Conservation (phyloP, 1,140 invertebrate genomes). For the Conus betulinus region DNA sequence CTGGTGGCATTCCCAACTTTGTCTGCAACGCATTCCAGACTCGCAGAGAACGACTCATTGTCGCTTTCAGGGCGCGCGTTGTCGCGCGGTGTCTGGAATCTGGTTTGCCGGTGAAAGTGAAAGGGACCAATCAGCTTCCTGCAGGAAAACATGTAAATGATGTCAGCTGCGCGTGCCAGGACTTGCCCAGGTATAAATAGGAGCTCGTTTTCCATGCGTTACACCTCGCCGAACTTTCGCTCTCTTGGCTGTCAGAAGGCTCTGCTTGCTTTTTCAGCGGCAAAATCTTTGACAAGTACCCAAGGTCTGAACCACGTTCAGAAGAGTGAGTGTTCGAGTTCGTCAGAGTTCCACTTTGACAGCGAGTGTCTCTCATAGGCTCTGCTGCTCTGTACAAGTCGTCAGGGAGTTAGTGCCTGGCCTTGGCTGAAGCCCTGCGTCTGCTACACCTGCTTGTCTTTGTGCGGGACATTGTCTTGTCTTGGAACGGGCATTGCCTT, state of each 20-base stretch:
- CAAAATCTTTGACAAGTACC: not conserved
- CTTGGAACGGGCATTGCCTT: no score
- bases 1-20: not conserved
- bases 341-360: no score
- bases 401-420: not conserved
- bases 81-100: not conserved
- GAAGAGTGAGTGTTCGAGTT: not conserved
- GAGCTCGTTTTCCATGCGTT: not conserved
- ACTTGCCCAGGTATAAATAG: not conserved
- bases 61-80: not conserved
- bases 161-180: conserved; percentile 11
- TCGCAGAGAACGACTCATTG: not conserved
- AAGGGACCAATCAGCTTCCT: not conserved
- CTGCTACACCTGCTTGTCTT: not conserved
- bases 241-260: not conserved
- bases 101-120: not conserved
- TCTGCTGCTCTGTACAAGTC: no score
- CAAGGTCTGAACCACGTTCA: not conserved
- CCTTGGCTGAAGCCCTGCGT: not conserved
- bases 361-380: no score
- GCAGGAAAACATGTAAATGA: not conserved
- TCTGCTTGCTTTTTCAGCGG: not conserved
- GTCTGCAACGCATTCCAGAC: not conserved
- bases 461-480: not conserved
- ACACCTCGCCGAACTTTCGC: not conserved